A percentile compares a stretch with the other conserved stretches of the same genome.
phyloP scores from a whole-genome alignment of 1,140 invertebrate species.

The Gryllus bimaculatus region DNA sequence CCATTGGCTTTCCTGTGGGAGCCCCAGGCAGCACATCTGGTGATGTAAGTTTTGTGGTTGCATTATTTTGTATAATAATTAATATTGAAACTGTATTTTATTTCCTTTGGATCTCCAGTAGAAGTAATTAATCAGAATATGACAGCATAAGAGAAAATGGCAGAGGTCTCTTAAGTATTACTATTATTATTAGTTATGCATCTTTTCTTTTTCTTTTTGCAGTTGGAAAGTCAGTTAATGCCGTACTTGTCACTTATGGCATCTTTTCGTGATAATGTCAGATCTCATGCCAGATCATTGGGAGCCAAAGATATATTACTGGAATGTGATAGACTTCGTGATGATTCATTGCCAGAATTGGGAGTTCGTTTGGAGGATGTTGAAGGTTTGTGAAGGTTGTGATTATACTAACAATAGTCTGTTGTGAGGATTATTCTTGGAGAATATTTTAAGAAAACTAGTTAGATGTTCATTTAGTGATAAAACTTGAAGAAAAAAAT shows the following conservation, averaged over 20 bases:
- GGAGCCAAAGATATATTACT: constrained; percentile 68
- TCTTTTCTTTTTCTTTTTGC: constrained; percentile 13
- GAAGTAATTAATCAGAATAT: no score
- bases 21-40: neutral
- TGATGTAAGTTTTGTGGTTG: neutral
- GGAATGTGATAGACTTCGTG: constrained; percentile 82
- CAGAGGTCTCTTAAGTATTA: neutral
- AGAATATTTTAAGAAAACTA: no score
- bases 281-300: constrained; percentile 59
- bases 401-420: no score
- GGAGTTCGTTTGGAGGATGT: constrained; percentile 92
- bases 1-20: constrained; percentile 68
- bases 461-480: no score
- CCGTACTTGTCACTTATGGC: constrained; percentile 81
- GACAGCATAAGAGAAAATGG: no score
- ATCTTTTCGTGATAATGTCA: constrained; percentile 74
- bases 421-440: no score
- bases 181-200: neutral
- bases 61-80: neutral
- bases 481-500: no score
- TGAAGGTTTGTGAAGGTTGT: constrained; percentile 44
- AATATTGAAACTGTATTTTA: no score
- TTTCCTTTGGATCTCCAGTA: no score
- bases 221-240: constrained; percentile 73
- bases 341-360: constrained; percentile 77